Evolutionary conservation across 2,113 vertebrate species (phyloP), one percentile per base, ranked within the genome.

Genomic region (Poeciliopsis occidentalis): DNA sequence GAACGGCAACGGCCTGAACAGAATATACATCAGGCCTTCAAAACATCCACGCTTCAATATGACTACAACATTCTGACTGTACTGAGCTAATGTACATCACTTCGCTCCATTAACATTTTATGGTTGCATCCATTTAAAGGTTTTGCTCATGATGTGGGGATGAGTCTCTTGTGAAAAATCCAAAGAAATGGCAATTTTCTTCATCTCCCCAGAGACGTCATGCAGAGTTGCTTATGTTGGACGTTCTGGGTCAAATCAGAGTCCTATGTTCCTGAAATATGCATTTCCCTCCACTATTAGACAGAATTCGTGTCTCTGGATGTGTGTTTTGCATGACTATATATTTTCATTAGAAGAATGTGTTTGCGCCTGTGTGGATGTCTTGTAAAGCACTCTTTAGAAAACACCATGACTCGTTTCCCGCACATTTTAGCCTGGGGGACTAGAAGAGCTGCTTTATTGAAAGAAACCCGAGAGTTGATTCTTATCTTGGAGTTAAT

Each of bases 1-100:
- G 29, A 29, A 4, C 19, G 32, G 74, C 74, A 72, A 63, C 65
- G 69, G 60, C 60, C 80, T 34, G 10, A 44, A 73, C 17, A 75
- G 44, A 71, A 79, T 71, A 68, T 68, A 66, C 71, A 68, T 79
- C 51, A 60, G 8, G 44, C 57, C 78, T 82, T 41, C 8, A 69
- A 27, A 75, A 69, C 39, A 73, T 71, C 27, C 12, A 3, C 4
- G 26, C 5, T 47, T 75, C n/a, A 54, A 57, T 47, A 47, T 19
- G 17, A n/a, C 51, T 8, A 10, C 24, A n/a, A 24, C 19, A 57
- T 57, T n/a, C 51, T 57, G n/a, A n/a, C 51, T 24, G 51, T n/a
- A n/a, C 17, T 1, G 5, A 47, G 17, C 5, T 19, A 19, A 6
- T 47, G 17, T 47, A 47, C 13, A 47, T 5, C 17, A 47, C 44